Conservation (phyloP, 2,888 invertebrate genomes). For the Congeria kusceri region DNA sequence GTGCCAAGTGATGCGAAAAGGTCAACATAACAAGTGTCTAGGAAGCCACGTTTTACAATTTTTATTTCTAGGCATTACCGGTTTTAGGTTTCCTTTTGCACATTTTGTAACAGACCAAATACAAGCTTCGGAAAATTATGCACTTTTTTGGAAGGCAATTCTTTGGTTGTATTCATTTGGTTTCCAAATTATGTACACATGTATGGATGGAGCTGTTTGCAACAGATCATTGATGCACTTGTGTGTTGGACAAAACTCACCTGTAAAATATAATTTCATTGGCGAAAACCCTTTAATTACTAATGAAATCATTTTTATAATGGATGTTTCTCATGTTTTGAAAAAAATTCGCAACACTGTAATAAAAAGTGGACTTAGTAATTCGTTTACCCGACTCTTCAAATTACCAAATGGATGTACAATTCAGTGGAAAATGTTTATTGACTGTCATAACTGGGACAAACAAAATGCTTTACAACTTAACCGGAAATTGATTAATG, state of each 20-base stretch:
- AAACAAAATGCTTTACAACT: slow-evolving; percentile 7
- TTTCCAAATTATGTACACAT: slow-evolving; percentile 43
- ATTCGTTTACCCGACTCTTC: not conserved
- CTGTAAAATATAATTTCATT: no score
- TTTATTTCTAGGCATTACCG: slow-evolving; percentile 46
- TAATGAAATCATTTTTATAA: slow-evolving; percentile 11
- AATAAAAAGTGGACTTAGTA: slow-evolving; percentile 7
- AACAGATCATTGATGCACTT: slow-evolving; percentile 42
- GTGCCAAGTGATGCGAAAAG: not conserved
- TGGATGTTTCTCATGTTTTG: not conserved
- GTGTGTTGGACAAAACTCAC: slow-evolving; percentile 20
- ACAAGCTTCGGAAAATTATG: slow-evolving; percentile 40
- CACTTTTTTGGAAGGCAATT: slow-evolving; percentile 43
- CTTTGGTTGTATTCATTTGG: slow-evolving; percentile 12
- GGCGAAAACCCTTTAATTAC: no score
- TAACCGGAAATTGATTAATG: slow-evolving; percentile 17
- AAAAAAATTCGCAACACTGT: slow-evolving; percentile 22
- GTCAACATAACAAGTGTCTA: slow-evolving; percentile 15
- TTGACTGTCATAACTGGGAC: slow-evolving; percentile 31
- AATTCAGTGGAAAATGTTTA: slow-evolving; percentile 27
- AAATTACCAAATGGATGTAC: not conserved
- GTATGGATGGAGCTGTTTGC: slow-evolving; percentile 56
- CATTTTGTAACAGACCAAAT: slow-evolving; percentile 39
- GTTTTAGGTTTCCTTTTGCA: slow-evolving; percentile 56
- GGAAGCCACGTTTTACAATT: slow-evolving; percentile 52